Percentiles rank a stretch among this genome's conserved stretches.
These are phyloP conservation scores for Neuroterus valhalla DNA, from an alignment of 1,140 invertebrate genomes.

Conservation along the genomic window DNA sequence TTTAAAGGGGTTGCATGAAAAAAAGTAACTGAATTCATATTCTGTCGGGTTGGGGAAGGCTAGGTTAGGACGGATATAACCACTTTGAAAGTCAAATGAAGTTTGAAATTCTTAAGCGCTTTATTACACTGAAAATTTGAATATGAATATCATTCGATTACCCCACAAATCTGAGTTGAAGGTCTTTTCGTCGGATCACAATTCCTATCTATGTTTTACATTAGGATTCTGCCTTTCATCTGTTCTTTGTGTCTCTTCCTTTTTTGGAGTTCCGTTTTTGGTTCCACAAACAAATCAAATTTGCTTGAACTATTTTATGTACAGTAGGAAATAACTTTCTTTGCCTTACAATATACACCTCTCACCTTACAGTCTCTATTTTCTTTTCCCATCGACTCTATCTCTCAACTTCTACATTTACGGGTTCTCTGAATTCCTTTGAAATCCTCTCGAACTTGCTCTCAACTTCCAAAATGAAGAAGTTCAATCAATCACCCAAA, in stretches of 20 bases:
- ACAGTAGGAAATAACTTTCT: too few species aligned
- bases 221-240: slow-evolving; percentile 1
- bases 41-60: slow-evolving; percentile 1
- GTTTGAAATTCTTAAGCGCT: slow-evolving; percentile 54
- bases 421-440: too few species aligned
- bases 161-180: slow-evolving; percentile 1
- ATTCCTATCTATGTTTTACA: slow-evolving; percentile 32
- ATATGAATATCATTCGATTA: slow-evolving; percentile 60
- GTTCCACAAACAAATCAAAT: neutral
- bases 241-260: neutral
- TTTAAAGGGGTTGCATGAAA: neutral
- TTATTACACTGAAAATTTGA: slow-evolving; percentile 50
- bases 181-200: neutral
- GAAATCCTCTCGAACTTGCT: too few species aligned
- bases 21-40: slow-evolving; percentile 29
- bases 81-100: slow-evolving; percentile 56
- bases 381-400: too few species aligned
- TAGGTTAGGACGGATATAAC: slow-evolving; percentile 25
- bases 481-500: too few species aligned
- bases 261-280: neutral
- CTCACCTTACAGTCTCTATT: too few species aligned
- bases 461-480: too few species aligned
- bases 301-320: too few species aligned
- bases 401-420: too few species aligned
- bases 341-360: too few species aligned